phyloP scores from a whole-genome alignment of 2,113 vertebrate species.

The Rhegmatorhina hoffmannsi region DNA sequence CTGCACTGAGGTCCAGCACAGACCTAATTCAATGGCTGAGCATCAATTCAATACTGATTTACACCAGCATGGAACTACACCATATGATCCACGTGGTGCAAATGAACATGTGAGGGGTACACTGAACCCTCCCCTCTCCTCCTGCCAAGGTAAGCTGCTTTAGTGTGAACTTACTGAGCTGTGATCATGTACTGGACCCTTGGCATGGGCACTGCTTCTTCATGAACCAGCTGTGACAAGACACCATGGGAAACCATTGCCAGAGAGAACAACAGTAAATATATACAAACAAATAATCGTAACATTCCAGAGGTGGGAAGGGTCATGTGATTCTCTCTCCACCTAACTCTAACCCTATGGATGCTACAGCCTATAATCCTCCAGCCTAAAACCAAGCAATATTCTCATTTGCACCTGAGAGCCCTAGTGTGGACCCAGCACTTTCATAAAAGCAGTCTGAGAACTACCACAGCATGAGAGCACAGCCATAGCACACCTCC shows the following conservation, averaged over 20 bases:
- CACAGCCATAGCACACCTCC: neutral
- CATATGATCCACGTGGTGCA: neutral
- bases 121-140: neutral
- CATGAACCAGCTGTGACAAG: neutral
- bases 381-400: neutral
- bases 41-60: neutral
- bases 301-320: neutral
- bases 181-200: neutral
- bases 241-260: neutral
- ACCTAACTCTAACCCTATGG: neutral
- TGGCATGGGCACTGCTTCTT: neutral
- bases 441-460: neutral
- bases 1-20: neutral
- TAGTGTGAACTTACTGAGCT: neutral
- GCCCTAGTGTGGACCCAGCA: neutral
- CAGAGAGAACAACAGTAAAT: neutral
- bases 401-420: neutral
- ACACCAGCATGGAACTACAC: neutral
- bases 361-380: neutral
- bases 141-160: neutral
- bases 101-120: neutral
- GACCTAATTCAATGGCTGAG: neutral
- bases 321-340: fast-evolving
- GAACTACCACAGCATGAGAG: neutral
- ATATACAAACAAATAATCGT: neutral